Evolutionary conservation across 2,888 invertebrate genomes (phyloP).

Genomic region (Malthinus flaveolus): DNA sequence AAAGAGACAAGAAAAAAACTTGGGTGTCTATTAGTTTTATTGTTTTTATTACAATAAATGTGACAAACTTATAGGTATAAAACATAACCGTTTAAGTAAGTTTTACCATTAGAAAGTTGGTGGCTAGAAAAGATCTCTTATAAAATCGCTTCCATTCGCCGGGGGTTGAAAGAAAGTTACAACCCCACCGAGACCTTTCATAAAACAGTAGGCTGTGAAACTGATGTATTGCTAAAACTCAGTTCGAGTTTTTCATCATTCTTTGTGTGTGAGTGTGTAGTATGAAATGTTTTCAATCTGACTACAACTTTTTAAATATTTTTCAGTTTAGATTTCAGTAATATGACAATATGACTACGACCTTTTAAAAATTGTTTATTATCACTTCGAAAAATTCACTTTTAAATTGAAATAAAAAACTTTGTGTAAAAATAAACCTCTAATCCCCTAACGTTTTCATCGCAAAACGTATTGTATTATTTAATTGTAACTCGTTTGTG

Average conservation of each 20-base stretch:
- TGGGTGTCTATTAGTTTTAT: background rate
- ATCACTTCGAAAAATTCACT: too few species aligned
- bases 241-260: slow-evolving; percentile 15
- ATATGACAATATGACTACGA: too few species aligned
- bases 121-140: slow-evolving; percentile 14
- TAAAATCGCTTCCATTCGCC: slow-evolving; percentile 22
- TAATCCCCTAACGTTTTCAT: too few species aligned
- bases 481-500: too few species aligned
- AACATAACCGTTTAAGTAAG: slow-evolving; percentile 21
- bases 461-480: too few species aligned
- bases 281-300: slow-evolving; percentile 9
- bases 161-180: slow-evolving; percentile 23
- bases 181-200: slow-evolving; percentile 30
- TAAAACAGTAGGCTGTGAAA: slow-evolving; percentile 27
- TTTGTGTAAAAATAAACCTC: too few species aligned
- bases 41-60: slow-evolving; percentile 7
- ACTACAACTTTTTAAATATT: background rate
- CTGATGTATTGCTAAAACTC: slow-evolving; percentile 19
- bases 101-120: slow-evolving; percentile 24
- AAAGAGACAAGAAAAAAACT: too few species aligned
- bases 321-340: background rate
- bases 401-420: too few species aligned
- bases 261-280: slow-evolving; percentile 10
- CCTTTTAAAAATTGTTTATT: background rate
- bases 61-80: slow-evolving; percentile 13